These are phyloP conservation scores for Falco novaeseelandiae DNA, from an alignment of 2,797 vertebrate species.

Conservation along the genomic window DNA sequence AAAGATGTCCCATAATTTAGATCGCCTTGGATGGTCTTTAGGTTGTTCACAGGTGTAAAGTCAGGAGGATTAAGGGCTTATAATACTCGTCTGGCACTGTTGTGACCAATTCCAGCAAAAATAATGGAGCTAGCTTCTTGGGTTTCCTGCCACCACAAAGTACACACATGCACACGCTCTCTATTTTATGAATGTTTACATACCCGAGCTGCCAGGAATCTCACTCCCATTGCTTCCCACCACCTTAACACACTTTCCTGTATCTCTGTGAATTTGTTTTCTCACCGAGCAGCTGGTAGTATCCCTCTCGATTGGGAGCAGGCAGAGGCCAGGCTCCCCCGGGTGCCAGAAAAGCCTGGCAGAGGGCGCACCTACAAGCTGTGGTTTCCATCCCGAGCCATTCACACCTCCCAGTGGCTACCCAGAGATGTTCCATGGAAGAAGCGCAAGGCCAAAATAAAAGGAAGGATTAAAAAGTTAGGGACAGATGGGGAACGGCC, in stretches of 20 bases:
- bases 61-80: conserved; percentile 48
- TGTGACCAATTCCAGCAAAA: conserved; percentile 55
- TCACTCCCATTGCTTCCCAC: conserved; percentile 68
- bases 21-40: conserved; percentile 9
- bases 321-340: conserved; percentile 21
- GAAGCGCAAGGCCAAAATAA: not conserved
- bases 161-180: conserved; percentile 42
- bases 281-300: conserved; percentile 61
- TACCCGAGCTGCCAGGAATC: conserved; percentile 74
- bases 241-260: conserved; percentile 42
- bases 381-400: conserved; percentile 33
- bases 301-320: conserved; percentile 64
- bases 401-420: conserved; percentile 56
- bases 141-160: conserved; percentile 50
- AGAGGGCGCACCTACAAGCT: conserved; percentile 30
- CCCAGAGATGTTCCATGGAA: conserved; percentile 26
- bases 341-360: conserved; percentile 25
- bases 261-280: conserved; percentile 59
- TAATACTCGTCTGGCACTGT: not conserved
- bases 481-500: not conserved
- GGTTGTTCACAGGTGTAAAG: conserved; percentile 54
- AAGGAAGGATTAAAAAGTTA: conserved; percentile 26
- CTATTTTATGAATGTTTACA: conserved; percentile 76
- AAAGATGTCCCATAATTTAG: not conserved
- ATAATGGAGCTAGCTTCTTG: conserved; percentile 28